Conservation (phyloP, 1,140 invertebrate species). For the Euwallacea fornicatus region DNA sequence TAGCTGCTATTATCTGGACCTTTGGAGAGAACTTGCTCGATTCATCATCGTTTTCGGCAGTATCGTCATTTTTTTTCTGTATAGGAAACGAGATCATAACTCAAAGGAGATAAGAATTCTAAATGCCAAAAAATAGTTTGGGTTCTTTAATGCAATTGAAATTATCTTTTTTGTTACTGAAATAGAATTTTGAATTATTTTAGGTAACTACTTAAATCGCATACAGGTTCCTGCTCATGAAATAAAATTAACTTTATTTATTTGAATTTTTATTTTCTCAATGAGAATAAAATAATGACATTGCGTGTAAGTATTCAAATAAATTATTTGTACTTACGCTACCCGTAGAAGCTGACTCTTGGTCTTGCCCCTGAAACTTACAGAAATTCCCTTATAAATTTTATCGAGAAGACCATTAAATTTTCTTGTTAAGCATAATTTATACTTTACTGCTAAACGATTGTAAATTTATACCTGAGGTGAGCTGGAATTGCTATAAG, state of each 20-base stretch:
- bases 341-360: conserved; percentile 21
- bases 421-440: too few species aligned
- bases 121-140: too few species aligned
- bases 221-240: neutral
- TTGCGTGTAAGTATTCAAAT: conserved; percentile 28
- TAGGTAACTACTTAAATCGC: too few species aligned
- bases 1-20: conserved; percentile 77
- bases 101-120: neutral
- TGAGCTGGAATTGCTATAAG: conserved; percentile 73
- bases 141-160: too few species aligned
- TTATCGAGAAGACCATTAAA: too few species aligned
- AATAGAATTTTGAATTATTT: too few species aligned
- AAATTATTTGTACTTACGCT: conserved; percentile 32
- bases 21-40: conserved; percentile 58
- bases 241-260: neutral
- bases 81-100: conserved; percentile 23
- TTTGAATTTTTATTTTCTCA: neutral
- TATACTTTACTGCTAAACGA: neutral
- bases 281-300: conserved; percentile 23
- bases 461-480: conserved; percentile 58
- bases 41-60: conserved; percentile 57
- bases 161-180: too few species aligned
- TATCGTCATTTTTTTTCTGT: conserved; percentile 54
- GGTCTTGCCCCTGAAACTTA: conserved; percentile 34
- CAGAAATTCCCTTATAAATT: neutral